A percentile compares a stretch with the other conserved stretches of the same genome.
These are phyloP conservation scores for Cyprinodon variegatus DNA, from an alignment of 2,113 vertebrate species.

Conservation along the genomic window DNA sequence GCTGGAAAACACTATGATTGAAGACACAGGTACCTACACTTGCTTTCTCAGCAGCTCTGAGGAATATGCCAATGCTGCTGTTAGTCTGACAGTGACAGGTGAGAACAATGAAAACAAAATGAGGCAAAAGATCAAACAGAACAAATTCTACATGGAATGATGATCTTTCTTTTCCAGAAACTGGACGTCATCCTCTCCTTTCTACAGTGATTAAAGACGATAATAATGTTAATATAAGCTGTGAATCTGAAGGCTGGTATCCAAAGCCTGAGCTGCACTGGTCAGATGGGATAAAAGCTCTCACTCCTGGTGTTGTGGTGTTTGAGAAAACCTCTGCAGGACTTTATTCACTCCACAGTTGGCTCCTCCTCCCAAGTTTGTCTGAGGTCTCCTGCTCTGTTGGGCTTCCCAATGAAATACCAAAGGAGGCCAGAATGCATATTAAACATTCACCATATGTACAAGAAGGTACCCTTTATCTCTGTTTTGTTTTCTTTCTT, in stretches of 20 bases:
- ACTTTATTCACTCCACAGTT: constrained; percentile 60
- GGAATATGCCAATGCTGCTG: not conserved
- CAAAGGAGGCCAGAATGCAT: constrained; percentile 12
- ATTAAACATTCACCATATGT: rapidly evolving
- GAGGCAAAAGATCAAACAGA: not conserved
- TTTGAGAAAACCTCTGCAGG: constrained; percentile 1
- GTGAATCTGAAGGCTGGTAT: constrained; percentile 71
- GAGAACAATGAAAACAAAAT: constrained; percentile 10
- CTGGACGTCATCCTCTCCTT: constrained; percentile 50
- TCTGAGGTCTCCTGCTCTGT: constrained; percentile 65
- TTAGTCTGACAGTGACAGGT: constrained; percentile 60
- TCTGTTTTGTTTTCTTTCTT: not conserved
- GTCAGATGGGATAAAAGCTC: constrained; percentile 1
- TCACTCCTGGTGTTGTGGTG: not conserved
- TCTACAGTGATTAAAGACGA: constrained; percentile 3
- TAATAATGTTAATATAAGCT: constrained; percentile 62
- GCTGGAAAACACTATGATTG: constrained; percentile 41
- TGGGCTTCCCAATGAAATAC: constrained; percentile 18
- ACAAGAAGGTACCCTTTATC: not conserved
- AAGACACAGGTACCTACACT: constrained; percentile 50
- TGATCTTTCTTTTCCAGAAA: constrained; percentile 33
- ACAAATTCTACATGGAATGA: not conserved
- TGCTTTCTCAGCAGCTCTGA: constrained; percentile 66
- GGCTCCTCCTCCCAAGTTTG: constrained; percentile 39
- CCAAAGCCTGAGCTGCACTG: constrained; percentile 64